Percentiles rank a stretch among this genome's conserved stretches.
Evolutionary conservation across 2,113 vertebrate species (phyloP).

Genomic region (Rhabdomys dilectus): DNA sequence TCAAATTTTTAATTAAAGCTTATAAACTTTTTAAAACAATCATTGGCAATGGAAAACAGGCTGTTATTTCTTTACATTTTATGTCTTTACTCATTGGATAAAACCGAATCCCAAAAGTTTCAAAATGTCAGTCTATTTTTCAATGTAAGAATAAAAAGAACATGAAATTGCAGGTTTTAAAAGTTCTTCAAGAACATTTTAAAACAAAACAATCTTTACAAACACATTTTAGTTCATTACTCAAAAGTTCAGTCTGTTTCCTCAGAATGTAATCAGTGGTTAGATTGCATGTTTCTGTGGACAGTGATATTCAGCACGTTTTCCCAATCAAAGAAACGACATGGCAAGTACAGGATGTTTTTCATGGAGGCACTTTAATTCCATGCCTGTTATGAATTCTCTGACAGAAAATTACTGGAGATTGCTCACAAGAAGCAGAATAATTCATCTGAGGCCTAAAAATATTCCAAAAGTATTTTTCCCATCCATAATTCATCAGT

Average conservation of each 20-base stretch:
- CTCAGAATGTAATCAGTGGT: conserved; percentile 18
- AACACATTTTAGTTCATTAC: conserved; percentile 21
- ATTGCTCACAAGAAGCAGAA: conserved; percentile 54
- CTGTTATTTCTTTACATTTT: not conserved
- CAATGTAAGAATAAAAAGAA: not conserved
- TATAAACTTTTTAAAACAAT: not conserved
- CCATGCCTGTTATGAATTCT: not conserved
- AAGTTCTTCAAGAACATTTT: conserved; percentile 55
- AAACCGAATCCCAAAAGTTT: not conserved
- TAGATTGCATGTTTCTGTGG: conserved; percentile 35
- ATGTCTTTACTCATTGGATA: not conserved
- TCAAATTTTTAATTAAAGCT: conserved; percentile 14
- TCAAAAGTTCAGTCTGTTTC: not conserved
- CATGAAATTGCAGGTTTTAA: not conserved
- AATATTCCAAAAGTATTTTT: conserved; percentile 28
- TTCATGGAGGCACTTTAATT: conserved; percentile 48
- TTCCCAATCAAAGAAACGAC: conserved; percentile 38
- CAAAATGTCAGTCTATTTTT: not conserved
- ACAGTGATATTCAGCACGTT: conserved; percentile 46
- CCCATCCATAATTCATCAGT: conserved; percentile 65
- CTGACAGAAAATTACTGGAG: not conserved
- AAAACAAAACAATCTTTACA: not conserved
- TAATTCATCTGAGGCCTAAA: conserved; percentile 45
- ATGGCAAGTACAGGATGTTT: conserved; percentile 16
- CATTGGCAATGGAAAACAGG: not conserved